Conservation (phyloP, 2,888 invertebrate species). For the Stratiomys singularior region DNA sequence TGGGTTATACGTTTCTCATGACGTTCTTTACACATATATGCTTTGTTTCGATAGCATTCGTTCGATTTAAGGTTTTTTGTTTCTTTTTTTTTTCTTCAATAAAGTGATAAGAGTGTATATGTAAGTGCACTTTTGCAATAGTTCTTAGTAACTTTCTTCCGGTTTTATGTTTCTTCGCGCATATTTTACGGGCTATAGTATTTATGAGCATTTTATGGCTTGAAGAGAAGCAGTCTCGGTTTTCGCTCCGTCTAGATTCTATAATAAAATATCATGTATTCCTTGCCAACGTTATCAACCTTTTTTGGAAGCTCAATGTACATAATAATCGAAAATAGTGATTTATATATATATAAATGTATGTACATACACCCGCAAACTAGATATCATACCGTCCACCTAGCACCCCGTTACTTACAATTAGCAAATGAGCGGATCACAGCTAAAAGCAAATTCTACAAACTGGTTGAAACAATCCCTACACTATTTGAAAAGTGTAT, state of each 20-base stretch:
- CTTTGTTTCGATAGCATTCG: constrained; percentile 19
- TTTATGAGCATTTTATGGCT: constrained; percentile 32
- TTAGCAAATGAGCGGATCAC: no score
- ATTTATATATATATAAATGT: no score
- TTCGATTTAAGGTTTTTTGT: constrained; percentile 18
- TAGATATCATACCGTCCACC: no score
- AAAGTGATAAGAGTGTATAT: constrained; percentile 8
- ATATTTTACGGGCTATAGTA: neutral
- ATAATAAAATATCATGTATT: constrained; percentile 6
- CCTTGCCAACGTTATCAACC: no score
- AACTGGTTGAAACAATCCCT: no score
- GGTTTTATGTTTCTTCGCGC: neutral
- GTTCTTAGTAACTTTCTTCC: constrained; percentile 17
- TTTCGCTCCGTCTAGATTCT: constrained; percentile 32
- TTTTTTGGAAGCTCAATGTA: no score
- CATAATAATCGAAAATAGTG: no score
- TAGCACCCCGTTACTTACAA: no score
- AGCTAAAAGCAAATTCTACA: no score
- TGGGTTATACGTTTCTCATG: constrained; percentile 1
- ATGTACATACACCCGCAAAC: no score
- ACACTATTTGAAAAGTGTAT: no score
- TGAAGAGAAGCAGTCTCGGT: neutral
- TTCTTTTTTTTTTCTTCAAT: neutral
- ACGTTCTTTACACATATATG: neutral
- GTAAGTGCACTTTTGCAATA: constrained; percentile 40